Base-by-base conservation (phyloP, 2,888 invertebrate genomes). In the Smittia aterrima region DNA sequence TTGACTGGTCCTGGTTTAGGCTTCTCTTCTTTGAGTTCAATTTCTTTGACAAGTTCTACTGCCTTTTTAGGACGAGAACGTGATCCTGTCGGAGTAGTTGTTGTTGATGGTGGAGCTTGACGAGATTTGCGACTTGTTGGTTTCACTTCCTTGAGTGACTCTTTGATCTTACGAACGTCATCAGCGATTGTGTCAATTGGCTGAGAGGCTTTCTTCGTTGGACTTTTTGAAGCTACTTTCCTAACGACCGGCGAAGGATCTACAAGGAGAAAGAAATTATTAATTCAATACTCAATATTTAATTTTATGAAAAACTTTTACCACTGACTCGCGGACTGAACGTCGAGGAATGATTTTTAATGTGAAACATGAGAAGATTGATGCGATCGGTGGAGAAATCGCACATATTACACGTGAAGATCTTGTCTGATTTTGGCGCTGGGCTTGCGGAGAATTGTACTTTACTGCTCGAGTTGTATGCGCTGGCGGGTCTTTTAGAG, bases 281-380 rank as follows among this genome's bases (percentile, higher is more conserved):
- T 9, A n/a, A n/a, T n/a, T n/a, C n/a, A n/a, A n/a, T 38, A 11
- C 38, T 7, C 38, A 38, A 38, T 7, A 38, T 38, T 38, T 38
- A 38, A 38, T 7, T 4, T 38, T 38, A 38, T 38, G 38, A 11
- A 38, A 38, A 6, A 11, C 11, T 38, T 38, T 72, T 40, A 72
- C 72, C 32, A 27, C 25, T 72, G n/a, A 58, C 72, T 1, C 62
- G 58, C 16, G 72, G 27, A 38, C 20, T 25, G 1, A 58, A 38
- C 53, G 66, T 53, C 62, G 80, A 80, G 77, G 82, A 84, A 79
- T 92, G 92, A 77, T 87, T 87, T 83, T 90, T 90, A 75, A 87
- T 88, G 79, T 93, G 92, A 76, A 89, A 82, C 76, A 91, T 87
- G 79, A 92, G 86, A 58, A 91, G 90, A 80, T 92, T 92, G 24